Base-by-base conservation (phyloP, 2,888 invertebrate genomes). In the Zele albiditarsus region DNA sequence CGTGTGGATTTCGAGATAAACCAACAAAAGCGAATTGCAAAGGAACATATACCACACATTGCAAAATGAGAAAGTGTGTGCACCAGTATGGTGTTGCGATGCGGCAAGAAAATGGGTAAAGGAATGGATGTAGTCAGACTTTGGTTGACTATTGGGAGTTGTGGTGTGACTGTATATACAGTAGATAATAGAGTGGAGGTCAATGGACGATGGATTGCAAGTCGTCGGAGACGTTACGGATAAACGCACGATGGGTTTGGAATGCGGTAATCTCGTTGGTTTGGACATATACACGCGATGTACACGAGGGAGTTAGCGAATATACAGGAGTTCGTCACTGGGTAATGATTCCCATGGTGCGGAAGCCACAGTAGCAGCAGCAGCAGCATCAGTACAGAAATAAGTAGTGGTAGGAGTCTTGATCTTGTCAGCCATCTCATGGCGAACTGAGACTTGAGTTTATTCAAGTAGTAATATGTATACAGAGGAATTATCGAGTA, bases 1-100 rank as follows among this genome's bases (percentile, higher is more conserved):
- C 3, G 20, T 53, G 53, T 53, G 20, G 6, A 20, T 6, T 53
- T 20, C 8, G 20, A 53, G 85, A 86, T 84, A 85, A 85, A 83
- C 82, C 82, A 81, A 87, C 86, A 79, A 89, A 89, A 86, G 91
- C 89, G 90, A 88, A 84, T 57, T 62, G 27, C 53, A 49, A 31
- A 62, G 62, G 33, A 58, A 33, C 31, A 63, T 70, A 62, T 58
- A 62, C 49, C 33, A 33, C 28, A 63, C 16, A 25, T 27, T 31
- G 3, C 14, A 60, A 71, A 62, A 63, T 62, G 53, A 71, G 53
- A 58, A 46, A 78, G 49, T 31, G 68, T 70, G 72, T 53, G 53
- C 20, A 6, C 4, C 20, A 20, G 20, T 46, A 20, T 20, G 6
- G 4, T 4, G 2, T 2, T 42, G 42, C 20, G 20, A 20, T 20